Percentiles rank a stretch among this genome's conserved stretches.
phyloP scores from a whole-genome alignment of 2,888 invertebrate genomes.

The Noctua comes region DNA sequence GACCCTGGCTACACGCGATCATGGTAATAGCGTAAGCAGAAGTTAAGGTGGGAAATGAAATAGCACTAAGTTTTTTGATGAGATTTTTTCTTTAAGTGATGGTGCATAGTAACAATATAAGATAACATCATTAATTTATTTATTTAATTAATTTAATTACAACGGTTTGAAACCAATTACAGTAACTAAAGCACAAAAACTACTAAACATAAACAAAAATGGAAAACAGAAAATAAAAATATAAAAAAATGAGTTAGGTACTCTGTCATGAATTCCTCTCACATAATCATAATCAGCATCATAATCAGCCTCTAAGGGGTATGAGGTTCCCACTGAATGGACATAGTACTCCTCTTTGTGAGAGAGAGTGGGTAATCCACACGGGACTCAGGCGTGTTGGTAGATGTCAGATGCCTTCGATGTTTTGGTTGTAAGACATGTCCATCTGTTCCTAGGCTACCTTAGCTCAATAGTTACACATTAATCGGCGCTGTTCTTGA shows the following conservation, averaged over 20 bases:
- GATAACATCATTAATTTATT: no score
- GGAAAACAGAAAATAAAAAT: no score
- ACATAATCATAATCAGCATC: no score
- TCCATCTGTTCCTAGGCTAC: background rate
- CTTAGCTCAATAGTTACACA: background rate
- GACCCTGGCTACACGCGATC: constrained; percentile 12
- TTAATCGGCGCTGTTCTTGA: background rate
- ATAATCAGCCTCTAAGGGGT: background rate
- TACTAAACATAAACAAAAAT: no score
- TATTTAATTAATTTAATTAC: no score
- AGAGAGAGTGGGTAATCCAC: background rate
- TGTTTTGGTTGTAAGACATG: background rate
- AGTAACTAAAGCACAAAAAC: no score
- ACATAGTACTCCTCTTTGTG: background rate
- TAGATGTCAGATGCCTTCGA: background rate
- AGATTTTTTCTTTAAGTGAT: background rate
- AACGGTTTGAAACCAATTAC: no score
- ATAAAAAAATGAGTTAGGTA: no score
- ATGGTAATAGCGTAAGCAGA: constrained; percentile 10
- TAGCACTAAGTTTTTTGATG: background rate
- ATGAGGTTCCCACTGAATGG: background rate
- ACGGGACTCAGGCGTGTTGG: background rate
- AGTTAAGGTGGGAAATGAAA: background rate
- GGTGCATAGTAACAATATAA: background rate
- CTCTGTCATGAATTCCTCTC: no score